These are phyloP conservation scores for Drosophila albomicans DNA, from an alignment of 1,140 invertebrate species.

Conservation along the genomic window DNA sequence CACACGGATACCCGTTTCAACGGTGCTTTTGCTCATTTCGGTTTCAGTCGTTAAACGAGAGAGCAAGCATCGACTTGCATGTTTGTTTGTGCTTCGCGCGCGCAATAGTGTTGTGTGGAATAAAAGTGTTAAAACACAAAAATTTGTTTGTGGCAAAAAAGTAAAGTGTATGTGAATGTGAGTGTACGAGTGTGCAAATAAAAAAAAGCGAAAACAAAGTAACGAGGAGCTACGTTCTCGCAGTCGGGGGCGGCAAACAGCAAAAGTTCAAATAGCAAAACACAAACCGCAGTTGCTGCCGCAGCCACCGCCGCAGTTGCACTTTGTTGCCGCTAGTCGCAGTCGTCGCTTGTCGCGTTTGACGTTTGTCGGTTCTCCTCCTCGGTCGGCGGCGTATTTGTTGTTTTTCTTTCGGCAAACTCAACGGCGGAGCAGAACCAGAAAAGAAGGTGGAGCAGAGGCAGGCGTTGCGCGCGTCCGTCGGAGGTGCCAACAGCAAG, in stretches of 20 bases:
- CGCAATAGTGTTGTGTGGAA: conserved; percentile 34
- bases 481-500: conserved; percentile 48
- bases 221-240: conserved; percentile 31
- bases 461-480: conserved; percentile 45
- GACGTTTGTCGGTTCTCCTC: conserved; percentile 13
- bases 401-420: conserved; percentile 46
- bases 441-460: background rate
- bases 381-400: conserved; percentile 34
- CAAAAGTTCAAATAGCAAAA: conserved; percentile 42
- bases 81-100: conserved; percentile 2
- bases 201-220: conserved; percentile 48
- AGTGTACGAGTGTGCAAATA: conserved; percentile 51
- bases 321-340: conserved; percentile 42
- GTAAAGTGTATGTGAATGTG: conserved; percentile 34
- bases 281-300: conserved; percentile 20
- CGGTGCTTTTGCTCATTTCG: conserved; percentile 49
- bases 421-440: background rate
- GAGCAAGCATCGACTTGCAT: conserved; percentile 37
- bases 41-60: conserved; percentile 50
- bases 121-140: conserved; percentile 32
- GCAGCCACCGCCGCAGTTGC: conserved; percentile 51
- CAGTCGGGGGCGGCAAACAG: conserved; percentile 34
- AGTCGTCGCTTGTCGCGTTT: conserved; percentile 18
- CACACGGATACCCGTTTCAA: conserved; percentile 22
- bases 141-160: conserved; percentile 58